A percentile compares a stretch with the other conserved stretches of the same genome.
phyloP scores from a whole-genome alignment of 2,888 invertebrate genomes.

The Harmothoe impar region DNA sequence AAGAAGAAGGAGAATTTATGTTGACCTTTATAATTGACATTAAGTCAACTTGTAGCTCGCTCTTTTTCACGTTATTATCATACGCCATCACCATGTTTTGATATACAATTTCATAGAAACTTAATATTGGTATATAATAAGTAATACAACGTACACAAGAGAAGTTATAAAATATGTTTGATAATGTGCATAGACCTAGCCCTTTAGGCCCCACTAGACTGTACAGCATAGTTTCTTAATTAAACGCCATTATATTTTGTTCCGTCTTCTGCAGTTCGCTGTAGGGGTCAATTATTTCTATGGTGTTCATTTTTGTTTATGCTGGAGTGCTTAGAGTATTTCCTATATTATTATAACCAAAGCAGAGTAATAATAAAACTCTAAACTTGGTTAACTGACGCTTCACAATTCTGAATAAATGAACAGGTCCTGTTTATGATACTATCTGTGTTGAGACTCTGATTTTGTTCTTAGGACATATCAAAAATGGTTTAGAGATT shows the following conservation, averaged over 20 bases:
- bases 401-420: constrained; percentile 46
- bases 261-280: neutral
- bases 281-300: neutral
- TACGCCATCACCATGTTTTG: neutral
- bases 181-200: constrained; percentile 35
- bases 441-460: neutral
- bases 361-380: neutral
- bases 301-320: constrained; percentile 7
- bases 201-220: neutral
- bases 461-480: neutral
- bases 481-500: too few species aligned
- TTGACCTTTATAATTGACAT: neutral
- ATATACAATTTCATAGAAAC: neutral
- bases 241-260: neutral
- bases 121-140: neutral
- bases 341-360: neutral
- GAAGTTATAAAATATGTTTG: neutral
- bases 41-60: neutral
- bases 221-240: neutral
- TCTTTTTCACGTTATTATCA: neutral
- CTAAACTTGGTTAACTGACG: constrained; percentile 14
- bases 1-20: too few species aligned
- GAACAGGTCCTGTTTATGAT: constrained; percentile 49
- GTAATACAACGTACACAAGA: neutral
- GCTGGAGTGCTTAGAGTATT: constrained; percentile 48